phyloP scores from a whole-genome alignment of 2,113 vertebrate genomes.

The Callopanchax toddi region DNA sequence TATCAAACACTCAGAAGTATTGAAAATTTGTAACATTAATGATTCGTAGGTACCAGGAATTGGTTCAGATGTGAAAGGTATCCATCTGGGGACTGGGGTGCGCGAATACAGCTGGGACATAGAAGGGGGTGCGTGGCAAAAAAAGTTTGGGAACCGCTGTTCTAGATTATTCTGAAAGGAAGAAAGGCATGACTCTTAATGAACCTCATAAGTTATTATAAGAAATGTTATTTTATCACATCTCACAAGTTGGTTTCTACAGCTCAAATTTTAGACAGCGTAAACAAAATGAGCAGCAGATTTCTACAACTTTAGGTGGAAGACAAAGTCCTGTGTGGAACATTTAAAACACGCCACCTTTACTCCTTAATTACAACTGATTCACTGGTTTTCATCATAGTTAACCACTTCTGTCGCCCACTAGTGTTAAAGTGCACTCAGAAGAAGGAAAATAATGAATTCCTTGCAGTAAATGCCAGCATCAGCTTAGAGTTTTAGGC shows the following conservation, averaged over 20 bases:
- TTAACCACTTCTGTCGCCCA: not conserved
- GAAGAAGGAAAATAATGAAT: not conserved
- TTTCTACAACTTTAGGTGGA: too few species aligned
- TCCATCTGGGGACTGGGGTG: too few species aligned
- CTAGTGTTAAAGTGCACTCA: not conserved
- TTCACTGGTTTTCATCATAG: not conserved
- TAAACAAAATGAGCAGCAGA: not conserved
- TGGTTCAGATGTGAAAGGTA: too few species aligned
- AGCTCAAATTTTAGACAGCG: not conserved
- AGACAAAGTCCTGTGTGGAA: not conserved
- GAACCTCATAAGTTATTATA: not conserved
- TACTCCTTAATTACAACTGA: not conserved
- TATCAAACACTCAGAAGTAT: too few species aligned
- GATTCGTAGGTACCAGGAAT: too few species aligned
- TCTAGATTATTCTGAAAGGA: too few species aligned
- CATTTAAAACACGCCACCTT: not conserved
- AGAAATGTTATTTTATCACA: not conserved
- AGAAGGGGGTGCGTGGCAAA: too few species aligned
- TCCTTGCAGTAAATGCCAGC: not conserved
- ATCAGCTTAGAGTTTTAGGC: constrained; percentile 6
- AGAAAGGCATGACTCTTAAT: too few species aligned
- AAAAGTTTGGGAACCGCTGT: too few species aligned
- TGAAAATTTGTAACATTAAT: too few species aligned
- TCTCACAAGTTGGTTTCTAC: not conserved
- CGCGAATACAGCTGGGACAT: too few species aligned